Evolutionary conservation across 1,140 invertebrate genomes (phyloP).

Genomic region (Penaeus indicus): DNA sequence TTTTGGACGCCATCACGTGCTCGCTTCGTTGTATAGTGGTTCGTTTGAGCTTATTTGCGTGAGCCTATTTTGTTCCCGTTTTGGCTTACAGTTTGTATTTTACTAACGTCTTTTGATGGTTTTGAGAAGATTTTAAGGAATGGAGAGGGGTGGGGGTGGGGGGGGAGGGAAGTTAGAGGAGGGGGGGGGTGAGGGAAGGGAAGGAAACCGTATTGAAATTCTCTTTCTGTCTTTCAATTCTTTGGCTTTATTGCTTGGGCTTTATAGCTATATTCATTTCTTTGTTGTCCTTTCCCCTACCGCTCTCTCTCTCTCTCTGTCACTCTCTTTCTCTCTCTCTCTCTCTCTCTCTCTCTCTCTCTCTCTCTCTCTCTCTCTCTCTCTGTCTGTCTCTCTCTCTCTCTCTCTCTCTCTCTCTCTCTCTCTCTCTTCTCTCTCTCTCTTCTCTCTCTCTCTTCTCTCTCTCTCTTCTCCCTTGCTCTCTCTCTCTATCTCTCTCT

Average conservation of each 20-base stretch:
- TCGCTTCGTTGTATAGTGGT: too few species aligned
- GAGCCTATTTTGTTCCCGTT: too few species aligned
- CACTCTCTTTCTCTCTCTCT: neutral
- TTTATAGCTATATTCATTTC: slow-evolving; percentile 2
- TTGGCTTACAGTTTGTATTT: too few species aligned
- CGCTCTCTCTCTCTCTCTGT: neutral
- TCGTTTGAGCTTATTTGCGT: too few species aligned
- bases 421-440: neutral
- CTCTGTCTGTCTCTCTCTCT: neutral
- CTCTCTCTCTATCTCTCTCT: slow-evolving; percentile 26
- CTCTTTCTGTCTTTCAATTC: slow-evolving; percentile 4
- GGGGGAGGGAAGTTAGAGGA: neutral
- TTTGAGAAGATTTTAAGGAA: too few species aligned
- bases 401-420: neutral
- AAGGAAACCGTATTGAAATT: slow-evolving; percentile 16
- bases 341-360: slow-evolving; percentile 19
- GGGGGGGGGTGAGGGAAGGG: slow-evolving; percentile 14
- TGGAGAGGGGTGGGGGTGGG: neutral
- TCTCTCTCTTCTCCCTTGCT: neutral
- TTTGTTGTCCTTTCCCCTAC: neutral
- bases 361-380: neutral
- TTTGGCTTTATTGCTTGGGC: neutral
- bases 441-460: neutral
- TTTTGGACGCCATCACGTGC: too few species aligned
- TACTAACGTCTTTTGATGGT: too few species aligned